Evolutionary conservation across 2,888 invertebrate species (phyloP).

Genomic region (Drosophila maculinotata): DNA sequence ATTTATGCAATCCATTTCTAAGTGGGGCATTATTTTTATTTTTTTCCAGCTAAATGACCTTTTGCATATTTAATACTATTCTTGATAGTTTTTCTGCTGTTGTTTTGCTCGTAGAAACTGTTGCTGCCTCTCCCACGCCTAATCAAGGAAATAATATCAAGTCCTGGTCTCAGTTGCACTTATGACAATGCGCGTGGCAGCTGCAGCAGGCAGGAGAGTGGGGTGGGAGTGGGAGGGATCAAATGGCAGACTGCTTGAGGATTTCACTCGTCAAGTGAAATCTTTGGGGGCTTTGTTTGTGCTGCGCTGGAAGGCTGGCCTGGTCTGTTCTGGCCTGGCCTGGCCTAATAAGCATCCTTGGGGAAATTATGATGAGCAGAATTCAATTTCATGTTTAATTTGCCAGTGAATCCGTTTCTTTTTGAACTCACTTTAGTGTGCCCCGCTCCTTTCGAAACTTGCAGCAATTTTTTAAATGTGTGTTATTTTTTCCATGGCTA

Average conservation of each 20-base stretch:
- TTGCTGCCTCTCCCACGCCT: constrained; percentile 44
- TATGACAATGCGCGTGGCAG: constrained; percentile 56
- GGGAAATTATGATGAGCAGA: constrained; percentile 82
- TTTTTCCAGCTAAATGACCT: constrained; percentile 41
- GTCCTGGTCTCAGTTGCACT: constrained; percentile 71
- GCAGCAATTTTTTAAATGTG: constrained; percentile 28
- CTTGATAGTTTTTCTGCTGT: constrained; percentile 27
- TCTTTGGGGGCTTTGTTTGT: constrained; percentile 65
- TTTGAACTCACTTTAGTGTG: constrained; percentile 34
- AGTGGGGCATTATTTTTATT: constrained; percentile 2
- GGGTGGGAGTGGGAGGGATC: neutral
- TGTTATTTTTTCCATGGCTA: constrained; percentile 11
- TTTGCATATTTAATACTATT: constrained; percentile 62
- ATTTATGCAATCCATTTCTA: constrained; percentile 2
- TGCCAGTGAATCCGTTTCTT: constrained; percentile 70
- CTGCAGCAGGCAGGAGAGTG: constrained; percentile 17
- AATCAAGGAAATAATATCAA: constrained; percentile 67
- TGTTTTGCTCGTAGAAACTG: too few species aligned
- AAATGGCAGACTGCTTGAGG: constrained; percentile 18
- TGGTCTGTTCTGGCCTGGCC: constrained; percentile 8
- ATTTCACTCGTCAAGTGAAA: constrained; percentile 49
- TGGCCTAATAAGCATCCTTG: constrained; percentile 75
- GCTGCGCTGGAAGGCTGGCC: constrained; percentile 7
- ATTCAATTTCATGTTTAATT: constrained; percentile 81
- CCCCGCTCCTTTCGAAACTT: constrained; percentile 8